Base-by-base conservation (phyloP, 2,888 invertebrate genomes). In the Drosophila borborema region DNA sequence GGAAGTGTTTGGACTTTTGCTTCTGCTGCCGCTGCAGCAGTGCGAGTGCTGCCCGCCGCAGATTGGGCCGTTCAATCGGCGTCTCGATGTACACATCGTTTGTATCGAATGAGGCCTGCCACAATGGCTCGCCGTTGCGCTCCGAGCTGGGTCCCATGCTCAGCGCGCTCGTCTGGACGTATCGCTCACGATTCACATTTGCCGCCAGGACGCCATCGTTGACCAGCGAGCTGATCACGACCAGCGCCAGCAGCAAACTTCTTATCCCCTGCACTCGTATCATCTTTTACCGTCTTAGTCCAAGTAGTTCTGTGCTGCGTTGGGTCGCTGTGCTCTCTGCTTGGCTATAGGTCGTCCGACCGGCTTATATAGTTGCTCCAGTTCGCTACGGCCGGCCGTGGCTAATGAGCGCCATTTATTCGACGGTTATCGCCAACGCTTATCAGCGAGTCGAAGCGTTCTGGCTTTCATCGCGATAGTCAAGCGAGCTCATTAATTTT, bases 391-490 rank as follows among this genome's bases (percentile, higher is more conserved):
- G 28, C 43, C 55, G 18, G n/a, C 20, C 59, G 14, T 28, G 20
- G 69, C 86, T 85, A 85, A 85, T 85, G 84, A 88, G 71, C 59
- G 28, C 41, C 81, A 77, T 85, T 88, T 82, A 79, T 82, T 72
- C 68, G 55, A 0, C 54, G 41, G 31, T 85, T 82, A 83, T 86
- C 86, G 73, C 23, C 2, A 10, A 14, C 40, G 69, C 71, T 86
- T 86, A 82, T 85, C 83, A 72, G 72, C 69, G 56, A 51, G 34
- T 58, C 46, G 48, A 34, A 59, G 40, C 20, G 65, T 59, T 64
- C 70, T 62, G 77, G 77, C 73, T 86, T 83, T 86, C 83, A 86
- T 86, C 84, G 86, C 86, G 88, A 88, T 88, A 73, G 68, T 64
- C 46, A 7, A 18, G 45, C 55, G 72, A 64, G 55, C 43, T 55